Conservation (phyloP, 2,888 invertebrate species). For the Zeuzera pyrina region DNA sequence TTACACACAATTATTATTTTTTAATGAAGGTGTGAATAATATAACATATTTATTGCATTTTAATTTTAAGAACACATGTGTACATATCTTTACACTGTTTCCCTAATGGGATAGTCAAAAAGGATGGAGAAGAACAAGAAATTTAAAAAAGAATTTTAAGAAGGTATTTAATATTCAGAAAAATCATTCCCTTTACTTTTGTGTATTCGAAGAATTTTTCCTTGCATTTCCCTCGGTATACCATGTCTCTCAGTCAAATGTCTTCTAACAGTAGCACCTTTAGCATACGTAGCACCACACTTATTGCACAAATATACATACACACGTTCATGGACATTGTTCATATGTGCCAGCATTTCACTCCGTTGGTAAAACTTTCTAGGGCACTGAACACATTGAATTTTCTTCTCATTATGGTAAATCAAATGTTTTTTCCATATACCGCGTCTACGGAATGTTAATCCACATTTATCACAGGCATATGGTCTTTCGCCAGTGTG, state of each 20-base stretch:
- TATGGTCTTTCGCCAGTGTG: constrained; percentile 59
- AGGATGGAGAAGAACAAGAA: no score
- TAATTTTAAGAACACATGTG: no score
- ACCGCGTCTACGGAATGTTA: constrained; percentile 48
- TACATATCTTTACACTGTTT: no score
- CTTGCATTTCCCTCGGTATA: constrained; percentile 48
- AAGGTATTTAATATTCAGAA: no score
- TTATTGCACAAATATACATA: constrained; percentile 45
- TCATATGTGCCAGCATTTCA: constrained; percentile 45
- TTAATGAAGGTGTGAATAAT: no score
- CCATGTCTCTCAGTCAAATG: constrained; percentile 52
- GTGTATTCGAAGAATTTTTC: constrained; percentile 35
- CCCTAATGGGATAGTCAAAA: no score
- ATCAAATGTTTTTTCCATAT: constrained; percentile 56
- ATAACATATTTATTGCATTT: no score
- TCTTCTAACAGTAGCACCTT: constrained; percentile 39
- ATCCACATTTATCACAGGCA: constrained; percentile 54
- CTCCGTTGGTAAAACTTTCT: constrained; percentile 37
- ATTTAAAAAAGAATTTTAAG: no score
- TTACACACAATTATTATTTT: no score
- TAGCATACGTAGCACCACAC: constrained; percentile 50
- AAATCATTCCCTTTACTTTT: background rate
- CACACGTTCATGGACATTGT: constrained; percentile 45
- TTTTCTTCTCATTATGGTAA: constrained; percentile 47
- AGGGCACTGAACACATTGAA: constrained; percentile 46